phyloP scores from a whole-genome alignment of 2,113 vertebrate species.

The Toxotes jaculatrix region DNA sequence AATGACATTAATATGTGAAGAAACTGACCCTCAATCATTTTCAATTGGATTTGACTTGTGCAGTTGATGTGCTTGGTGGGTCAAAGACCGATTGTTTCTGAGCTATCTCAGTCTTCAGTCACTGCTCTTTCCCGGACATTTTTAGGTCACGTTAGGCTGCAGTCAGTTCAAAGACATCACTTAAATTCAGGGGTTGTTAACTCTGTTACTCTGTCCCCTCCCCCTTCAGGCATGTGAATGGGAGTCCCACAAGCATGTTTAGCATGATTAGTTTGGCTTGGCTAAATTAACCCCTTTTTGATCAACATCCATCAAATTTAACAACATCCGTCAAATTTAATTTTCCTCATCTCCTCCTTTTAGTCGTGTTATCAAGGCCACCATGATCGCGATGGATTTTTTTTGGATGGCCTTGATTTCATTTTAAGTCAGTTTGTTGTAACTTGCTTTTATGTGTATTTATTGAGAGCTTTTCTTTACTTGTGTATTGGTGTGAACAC shows the following conservation, averaged over 20 bases:
- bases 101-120: neutral
- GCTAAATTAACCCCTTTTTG: neutral
- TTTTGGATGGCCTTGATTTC: neutral
- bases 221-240: constrained; percentile 21
- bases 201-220: constrained; percentile 12
- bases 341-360: neutral
- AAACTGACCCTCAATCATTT: constrained; percentile 6
- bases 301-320: neutral
- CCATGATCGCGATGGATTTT: neutral
- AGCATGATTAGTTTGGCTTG: neutral
- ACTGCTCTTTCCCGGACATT: constrained; percentile 18
- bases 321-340: neutral
- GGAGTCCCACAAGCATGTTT: constrained; percentile 26
- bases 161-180: constrained; percentile 41
- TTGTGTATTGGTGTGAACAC: too few species aligned
- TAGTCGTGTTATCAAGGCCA: neutral
- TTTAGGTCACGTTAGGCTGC: constrained; percentile 55
- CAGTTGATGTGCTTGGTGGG: constrained; percentile 10
- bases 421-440: too few species aligned
- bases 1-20: neutral
- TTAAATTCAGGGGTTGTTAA: constrained; percentile 20
- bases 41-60: constrained; percentile 26
- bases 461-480: too few species aligned
- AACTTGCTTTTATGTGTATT: too few species aligned
- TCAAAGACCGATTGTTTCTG: constrained; percentile 11